Evolutionary conservation across 2,113 vertebrate genomes (phyloP), one percentile per base, ranked within the genome.

Genomic region (Pelecanoides urinatrix): DNA sequence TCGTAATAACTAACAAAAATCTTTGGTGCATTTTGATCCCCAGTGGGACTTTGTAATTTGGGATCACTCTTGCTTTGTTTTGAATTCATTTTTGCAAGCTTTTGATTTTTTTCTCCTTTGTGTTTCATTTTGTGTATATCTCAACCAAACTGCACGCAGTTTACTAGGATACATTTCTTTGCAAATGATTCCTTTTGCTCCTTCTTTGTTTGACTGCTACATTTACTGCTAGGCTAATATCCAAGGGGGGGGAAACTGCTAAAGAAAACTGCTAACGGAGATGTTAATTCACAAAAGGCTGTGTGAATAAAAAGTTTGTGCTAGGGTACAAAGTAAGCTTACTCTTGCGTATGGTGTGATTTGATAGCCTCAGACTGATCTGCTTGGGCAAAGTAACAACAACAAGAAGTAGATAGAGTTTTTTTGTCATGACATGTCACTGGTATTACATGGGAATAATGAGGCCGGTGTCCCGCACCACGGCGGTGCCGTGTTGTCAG

Each of bases 61-160:
- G 67, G 84, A 65, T 38, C 23, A 19, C 18, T 90, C 10, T 63
- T 61, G 44, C 30, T 94, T 88, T 80, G 47, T 87, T 94, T 87
- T 92, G 63, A 93, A 67, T 93, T 94, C 6, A 49, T 66, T 93
- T 96, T 93, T 97, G 53, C 76, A 94, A 67, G 81, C 71, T 88
- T 91, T 96, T 95, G 61, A 23, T 67, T 22, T 94, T 94, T 94
- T 81, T 85, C 68, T 88, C 22, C 44, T 86, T 36, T 93, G 53
- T 92, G 82, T 86, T 96, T 80, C 17, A 47, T 97, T 90, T 90
- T 77, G 65, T 83, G 36, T 66, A 38, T 42, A 42, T 89, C 53
- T 92, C 56, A 71, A 84, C 77, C 90, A 96, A 94, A 85, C 88
- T 92, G 70, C 14, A 12, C 4, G 11, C 75, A 73, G 91, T 97